Evolutionary conservation across 2,888 invertebrate species (phyloP).

Genomic region (Gryllus longicercus): DNA sequence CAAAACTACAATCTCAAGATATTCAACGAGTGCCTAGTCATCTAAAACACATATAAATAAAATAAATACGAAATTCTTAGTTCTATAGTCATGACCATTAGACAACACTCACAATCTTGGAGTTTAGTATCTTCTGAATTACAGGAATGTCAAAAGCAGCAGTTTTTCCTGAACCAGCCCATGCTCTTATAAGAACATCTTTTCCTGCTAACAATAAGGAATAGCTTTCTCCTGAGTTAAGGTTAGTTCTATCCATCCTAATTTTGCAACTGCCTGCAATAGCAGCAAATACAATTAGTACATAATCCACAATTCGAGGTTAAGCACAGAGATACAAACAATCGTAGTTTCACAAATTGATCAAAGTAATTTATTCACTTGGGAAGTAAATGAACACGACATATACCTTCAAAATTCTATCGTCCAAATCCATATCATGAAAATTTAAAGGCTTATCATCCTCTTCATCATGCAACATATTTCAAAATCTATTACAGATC

Average conservation of each 20-base stretch:
- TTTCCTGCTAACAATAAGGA: constrained; percentile 88
- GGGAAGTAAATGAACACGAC: too few relatives aligned
- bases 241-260: constrained; percentile 90
- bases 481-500: too few relatives aligned
- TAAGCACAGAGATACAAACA: neutral
- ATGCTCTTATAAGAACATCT: constrained; percentile 88
- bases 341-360: neutral
- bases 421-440: constrained; percentile 91
- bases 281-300: constrained; percentile 12
- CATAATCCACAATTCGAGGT: neutral
- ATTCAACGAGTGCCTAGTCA: too few relatives aligned
- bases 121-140: constrained; percentile 80
- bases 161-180: constrained; percentile 98
- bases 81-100: neutral
- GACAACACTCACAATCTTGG: constrained; percentile 55
- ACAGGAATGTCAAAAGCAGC: constrained; percentile 93
- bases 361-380: too few relatives aligned
- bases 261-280: constrained; percentile 79
- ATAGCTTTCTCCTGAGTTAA: constrained; percentile 95
- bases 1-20: too few relatives aligned
- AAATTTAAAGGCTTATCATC: constrained; percentile 63
- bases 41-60: neutral
- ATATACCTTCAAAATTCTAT: constrained; percentile 81
- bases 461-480: constrained; percentile 34
- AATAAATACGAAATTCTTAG: neutral